phyloP scores from a whole-genome alignment of 2,888 invertebrate genomes.

The Erebia epiphron region DNA sequence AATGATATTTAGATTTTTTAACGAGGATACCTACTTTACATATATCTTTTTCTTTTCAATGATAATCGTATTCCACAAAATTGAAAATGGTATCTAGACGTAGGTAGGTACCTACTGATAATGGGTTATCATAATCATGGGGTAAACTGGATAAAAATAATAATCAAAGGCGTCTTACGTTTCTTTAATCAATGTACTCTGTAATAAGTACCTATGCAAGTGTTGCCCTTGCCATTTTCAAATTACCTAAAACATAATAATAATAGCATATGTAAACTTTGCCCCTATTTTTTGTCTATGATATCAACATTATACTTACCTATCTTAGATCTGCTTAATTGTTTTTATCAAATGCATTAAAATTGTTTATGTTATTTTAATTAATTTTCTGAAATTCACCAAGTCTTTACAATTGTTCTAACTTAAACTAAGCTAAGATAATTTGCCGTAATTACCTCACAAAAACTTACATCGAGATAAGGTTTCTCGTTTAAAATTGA shows the following conservation, averaged over 20 bases:
- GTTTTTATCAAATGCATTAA: not conserved
- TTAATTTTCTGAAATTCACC: slow-evolving; percentile 14
- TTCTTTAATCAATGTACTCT: no score
- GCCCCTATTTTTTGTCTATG: not conserved
- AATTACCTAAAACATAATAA: no score
- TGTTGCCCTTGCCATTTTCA: no score
- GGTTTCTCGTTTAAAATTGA: not conserved
- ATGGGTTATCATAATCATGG: no score
- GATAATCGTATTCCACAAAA: no score
- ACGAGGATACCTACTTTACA: not conserved
- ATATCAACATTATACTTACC: not conserved
- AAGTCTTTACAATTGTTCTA: slow-evolving; percentile 10
- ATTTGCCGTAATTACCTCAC: slow-evolving; percentile 14
- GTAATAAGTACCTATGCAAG: no score
- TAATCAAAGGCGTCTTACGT: no score
- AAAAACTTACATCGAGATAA: slow-evolving; percentile 14
- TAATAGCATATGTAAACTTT: no score
- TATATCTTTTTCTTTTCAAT: not conserved
- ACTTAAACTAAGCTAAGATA: slow-evolving; percentile 1
- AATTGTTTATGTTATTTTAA: not conserved
- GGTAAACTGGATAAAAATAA: no score
- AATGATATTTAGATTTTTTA: not conserved
- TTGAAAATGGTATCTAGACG: no score
- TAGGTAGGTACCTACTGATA: no score
- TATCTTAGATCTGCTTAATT: not conserved